A percentile compares a stretch with the other conserved stretches of the same genome.
Conservation (phyloP, 2,113 vertebrate genomes). For the Nicator chloris region DNA sequence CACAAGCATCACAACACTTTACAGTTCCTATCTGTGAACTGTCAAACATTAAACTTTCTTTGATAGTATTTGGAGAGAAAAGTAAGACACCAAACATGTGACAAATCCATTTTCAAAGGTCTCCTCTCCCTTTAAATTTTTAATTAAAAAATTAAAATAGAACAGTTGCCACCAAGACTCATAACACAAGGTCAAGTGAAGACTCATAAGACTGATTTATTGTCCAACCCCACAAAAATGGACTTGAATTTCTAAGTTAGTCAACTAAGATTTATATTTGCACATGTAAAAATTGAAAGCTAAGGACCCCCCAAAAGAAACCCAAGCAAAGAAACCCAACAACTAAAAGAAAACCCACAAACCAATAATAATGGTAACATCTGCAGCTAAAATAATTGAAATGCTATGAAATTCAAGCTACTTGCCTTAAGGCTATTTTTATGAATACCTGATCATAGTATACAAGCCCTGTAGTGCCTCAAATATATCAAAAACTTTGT, state of each 20-base stretch:
- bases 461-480: background rate
- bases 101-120: background rate
- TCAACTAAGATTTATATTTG: background rate
- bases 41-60: background rate
- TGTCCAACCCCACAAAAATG: background rate
- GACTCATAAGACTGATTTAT: background rate
- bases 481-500: background rate
- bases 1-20: background rate
- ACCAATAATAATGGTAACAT: background rate
- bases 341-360: background rate
- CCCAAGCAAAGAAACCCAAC: fast-evolving
- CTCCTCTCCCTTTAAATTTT: background rate
- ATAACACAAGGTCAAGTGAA: background rate
- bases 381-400: background rate
- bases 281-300: background rate
- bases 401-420: background rate
- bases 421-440: background rate
- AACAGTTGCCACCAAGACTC: background rate
- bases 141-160: no score
- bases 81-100: background rate
- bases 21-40: background rate
- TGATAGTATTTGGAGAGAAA: background rate
- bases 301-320: background rate
- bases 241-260: background rate
- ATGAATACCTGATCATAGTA: background rate